These are phyloP conservation scores for Typhlomys cinereus DNA, from an alignment of 2,113 vertebrate species.

Conservation along the genomic window DNA sequence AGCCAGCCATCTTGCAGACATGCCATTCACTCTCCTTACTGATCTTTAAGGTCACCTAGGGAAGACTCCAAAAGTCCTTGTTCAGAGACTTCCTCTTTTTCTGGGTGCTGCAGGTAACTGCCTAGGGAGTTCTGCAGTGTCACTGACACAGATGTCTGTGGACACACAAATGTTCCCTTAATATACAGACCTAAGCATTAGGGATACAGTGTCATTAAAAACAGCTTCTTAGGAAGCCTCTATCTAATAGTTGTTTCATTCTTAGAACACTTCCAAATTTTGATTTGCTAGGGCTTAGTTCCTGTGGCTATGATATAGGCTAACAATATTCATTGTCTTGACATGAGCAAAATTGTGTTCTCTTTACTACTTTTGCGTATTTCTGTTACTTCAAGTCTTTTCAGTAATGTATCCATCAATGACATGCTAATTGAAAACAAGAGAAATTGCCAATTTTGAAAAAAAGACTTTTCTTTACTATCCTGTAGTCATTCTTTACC, in stretches of 20 bases:
- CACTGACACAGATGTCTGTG: not conserved
- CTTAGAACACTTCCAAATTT: constrained; percentile 19
- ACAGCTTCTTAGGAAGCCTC: constrained; percentile 4
- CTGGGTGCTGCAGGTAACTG: no score
- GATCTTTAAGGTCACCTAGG: not conserved
- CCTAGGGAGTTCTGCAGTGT: not conserved
- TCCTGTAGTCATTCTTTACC: not conserved
- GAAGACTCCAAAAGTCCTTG: not conserved
- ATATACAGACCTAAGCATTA: not conserved
- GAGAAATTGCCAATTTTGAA: not conserved
- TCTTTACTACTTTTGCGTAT: not conserved
- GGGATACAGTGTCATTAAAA: not conserved
- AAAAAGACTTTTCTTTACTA: constrained; percentile 16
- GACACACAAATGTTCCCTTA: not conserved
- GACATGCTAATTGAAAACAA: constrained; percentile 31
- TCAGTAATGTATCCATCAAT: not conserved
- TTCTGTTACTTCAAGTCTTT: not conserved
- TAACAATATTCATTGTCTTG: not conserved
- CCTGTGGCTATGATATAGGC: constrained; percentile 15
- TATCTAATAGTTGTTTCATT: constrained; percentile 33
- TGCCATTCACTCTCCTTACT: not conserved
- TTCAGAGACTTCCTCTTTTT: not conserved
- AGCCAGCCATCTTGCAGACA: not conserved
- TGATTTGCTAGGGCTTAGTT: not conserved
- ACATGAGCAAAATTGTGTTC: not conserved